Evolutionary conservation across 2,113 vertebrate species (phyloP).

Genomic region (Megaleporinus macrocephalus): DNA sequence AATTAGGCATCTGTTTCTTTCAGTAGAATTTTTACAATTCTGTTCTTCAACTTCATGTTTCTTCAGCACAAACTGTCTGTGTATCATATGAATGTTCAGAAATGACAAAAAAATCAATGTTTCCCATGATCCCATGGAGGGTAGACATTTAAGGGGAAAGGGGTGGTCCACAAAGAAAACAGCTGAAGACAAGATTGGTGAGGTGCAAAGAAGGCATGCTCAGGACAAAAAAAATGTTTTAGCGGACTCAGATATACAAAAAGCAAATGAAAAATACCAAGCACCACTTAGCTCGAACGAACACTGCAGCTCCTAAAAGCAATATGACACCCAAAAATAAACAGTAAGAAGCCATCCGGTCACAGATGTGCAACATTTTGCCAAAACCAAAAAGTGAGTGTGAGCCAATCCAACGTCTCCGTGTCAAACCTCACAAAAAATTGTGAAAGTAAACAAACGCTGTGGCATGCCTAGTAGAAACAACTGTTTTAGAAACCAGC

Average conservation of each 20-base stretch:
- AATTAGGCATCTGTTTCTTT: background rate
- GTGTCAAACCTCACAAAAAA: slow-evolving; percentile 67
- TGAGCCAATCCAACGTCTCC: slow-evolving; percentile 78
- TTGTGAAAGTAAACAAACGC: slow-evolving; percentile 65
- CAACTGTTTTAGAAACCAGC: slow-evolving; percentile 82
- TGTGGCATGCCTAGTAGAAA: slow-evolving; percentile 83
- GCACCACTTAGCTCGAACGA: slow-evolving; percentile 85
- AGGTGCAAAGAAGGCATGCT: slow-evolving; percentile 97
- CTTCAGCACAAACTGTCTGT: background rate
- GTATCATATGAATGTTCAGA: background rate
- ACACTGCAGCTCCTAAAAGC: slow-evolving; percentile 83
- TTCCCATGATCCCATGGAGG: slow-evolving; percentile 64
- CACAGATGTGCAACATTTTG: slow-evolving; percentile 74
- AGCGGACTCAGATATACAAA: slow-evolving; percentile 68
- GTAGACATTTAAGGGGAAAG: slow-evolving; percentile 73
- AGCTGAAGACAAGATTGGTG: slow-evolving; percentile 93
- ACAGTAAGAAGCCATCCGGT: slow-evolving; percentile 77
- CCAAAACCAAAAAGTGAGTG: slow-evolving; percentile 37
- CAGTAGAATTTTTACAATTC: background rate
- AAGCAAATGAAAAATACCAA: slow-evolving; percentile 77
- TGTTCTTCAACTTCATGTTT: background rate
- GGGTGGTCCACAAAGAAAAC: slow-evolving; percentile 73
- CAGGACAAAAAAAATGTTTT: slow-evolving; percentile 70
- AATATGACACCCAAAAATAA: slow-evolving; percentile 32
- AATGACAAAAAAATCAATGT: slow-evolving; percentile 55